A percentile compares a stretch with the other conserved stretches of the same genome.
Evolutionary conservation across 2,888 invertebrate species (phyloP).

Genomic region (Eupithecia subfuscata): DNA sequence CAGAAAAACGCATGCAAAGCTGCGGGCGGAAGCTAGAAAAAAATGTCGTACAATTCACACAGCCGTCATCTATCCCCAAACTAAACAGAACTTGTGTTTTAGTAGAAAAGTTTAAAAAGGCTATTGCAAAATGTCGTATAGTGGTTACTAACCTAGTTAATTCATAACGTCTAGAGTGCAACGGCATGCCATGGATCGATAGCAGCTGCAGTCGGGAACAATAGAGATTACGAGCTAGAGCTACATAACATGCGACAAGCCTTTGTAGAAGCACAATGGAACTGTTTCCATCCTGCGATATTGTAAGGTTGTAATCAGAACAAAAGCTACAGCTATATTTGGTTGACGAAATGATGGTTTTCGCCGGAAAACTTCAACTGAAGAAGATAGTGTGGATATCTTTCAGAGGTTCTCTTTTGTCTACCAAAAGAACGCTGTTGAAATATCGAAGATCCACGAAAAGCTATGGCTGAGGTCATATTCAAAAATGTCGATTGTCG

Average conservation of each 20-base stretch:
- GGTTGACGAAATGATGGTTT: neutral
- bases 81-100: neutral
- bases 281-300: slow-evolving; percentile 15
- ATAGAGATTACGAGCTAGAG: slow-evolving; percentile 34
- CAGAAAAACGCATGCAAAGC: too few species aligned
- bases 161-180: slow-evolving; percentile 20
- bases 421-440: neutral
- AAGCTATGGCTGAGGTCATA: slow-evolving; percentile 6
- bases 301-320: neutral
- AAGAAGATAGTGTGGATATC: neutral
- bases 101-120: neutral
- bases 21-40: neutral
- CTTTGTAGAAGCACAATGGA: slow-evolving; percentile 28
- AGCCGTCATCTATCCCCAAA: neutral
- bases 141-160: slow-evolving; percentile 29
- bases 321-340: neutral
- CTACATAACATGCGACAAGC: slow-evolving; percentile 4
- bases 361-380: neutral
- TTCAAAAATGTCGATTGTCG: slow-evolving; percentile 25
- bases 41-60: neutral
- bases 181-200: slow-evolving; percentile 49
- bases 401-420: neutral
- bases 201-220: slow-evolving; percentile 55
- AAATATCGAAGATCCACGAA: neutral
- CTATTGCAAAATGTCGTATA: neutral